phyloP scores from a whole-genome alignment of 2,113 vertebrate species.

The Hippocampus guttulatus region DNA sequence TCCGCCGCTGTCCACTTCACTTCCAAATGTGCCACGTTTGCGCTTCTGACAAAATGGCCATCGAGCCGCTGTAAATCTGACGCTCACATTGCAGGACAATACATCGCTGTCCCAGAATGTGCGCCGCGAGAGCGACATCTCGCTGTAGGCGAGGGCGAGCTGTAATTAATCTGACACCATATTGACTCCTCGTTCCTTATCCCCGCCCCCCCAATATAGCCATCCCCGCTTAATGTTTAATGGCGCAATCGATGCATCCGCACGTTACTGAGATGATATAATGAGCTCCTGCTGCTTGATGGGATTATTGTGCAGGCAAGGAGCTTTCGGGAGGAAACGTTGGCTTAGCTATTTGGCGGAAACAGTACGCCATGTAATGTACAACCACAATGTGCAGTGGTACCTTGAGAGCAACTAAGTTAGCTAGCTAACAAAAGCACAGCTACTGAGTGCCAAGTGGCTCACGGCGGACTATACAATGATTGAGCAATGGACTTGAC shows the following conservation, averaged over 20 bases:
- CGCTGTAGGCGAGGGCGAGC: slow-evolving; percentile 44
- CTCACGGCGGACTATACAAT: too few species aligned
- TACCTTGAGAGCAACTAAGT: too few species aligned
- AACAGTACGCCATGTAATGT: background rate
- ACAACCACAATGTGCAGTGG: too few species aligned
- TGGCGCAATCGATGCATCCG: slow-evolving; percentile 62
- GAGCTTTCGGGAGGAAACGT: background rate
- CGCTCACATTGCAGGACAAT: slow-evolving; percentile 36
- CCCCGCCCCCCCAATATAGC: slow-evolving; percentile 63
- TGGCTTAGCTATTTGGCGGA: background rate
- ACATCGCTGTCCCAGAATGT: slow-evolving; percentile 49
- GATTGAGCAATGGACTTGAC: too few species aligned
- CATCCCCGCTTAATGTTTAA: slow-evolving; percentile 74
- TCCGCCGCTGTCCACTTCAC: slow-evolving; percentile 39
- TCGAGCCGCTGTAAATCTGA: slow-evolving; percentile 57
- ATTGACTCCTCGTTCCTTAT: slow-evolving; percentile 67
- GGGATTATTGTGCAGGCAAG: slow-evolving; percentile 24
- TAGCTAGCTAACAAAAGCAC: too few species aligned
- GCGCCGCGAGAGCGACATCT: slow-evolving; percentile 47
- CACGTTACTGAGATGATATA: slow-evolving; percentile 69
- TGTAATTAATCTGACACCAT: slow-evolving; percentile 72
- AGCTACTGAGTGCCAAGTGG: too few species aligned
- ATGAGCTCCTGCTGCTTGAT: slow-evolving; percentile 51
- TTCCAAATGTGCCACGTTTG: slow-evolving; percentile 51
- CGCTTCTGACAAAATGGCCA: slow-evolving; percentile 58